phyloP scores from a whole-genome alignment of 2,113 vertebrate genomes.

The Cyrtonyx montezumae region DNA sequence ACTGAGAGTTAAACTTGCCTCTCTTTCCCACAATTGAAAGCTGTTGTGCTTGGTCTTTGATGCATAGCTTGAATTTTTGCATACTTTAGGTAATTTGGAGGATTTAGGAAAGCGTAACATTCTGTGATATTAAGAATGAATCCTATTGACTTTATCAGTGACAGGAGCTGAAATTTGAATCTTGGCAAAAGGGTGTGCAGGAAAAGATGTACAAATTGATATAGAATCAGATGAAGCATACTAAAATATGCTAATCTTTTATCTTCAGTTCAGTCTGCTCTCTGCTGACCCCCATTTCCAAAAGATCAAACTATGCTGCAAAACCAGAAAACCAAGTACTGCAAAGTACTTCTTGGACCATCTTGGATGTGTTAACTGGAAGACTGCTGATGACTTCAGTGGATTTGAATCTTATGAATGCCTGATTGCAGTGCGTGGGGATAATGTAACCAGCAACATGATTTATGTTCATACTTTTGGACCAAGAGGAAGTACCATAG shows the following conservation, averaged over 20 bases:
- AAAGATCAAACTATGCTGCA: conserved; percentile 34
- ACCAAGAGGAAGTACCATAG: background rate
- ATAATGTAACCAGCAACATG: conserved; percentile 21
- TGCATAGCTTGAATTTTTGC: conserved; percentile 67
- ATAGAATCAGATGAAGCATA: conserved; percentile 1
- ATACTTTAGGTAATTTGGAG: conserved; percentile 59
- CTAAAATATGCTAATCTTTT: conserved; percentile 19
- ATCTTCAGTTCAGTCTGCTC: background rate
- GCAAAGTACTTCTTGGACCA: conserved; percentile 21
- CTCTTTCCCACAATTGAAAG: conserved; percentile 53
- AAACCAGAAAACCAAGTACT: conserved; percentile 63
- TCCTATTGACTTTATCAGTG: background rate
- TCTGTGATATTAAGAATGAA: conserved; percentile 3
- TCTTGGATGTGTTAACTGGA: conserved; percentile 13
- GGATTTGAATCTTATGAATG: conserved; percentile 50
- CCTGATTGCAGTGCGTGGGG: background rate
- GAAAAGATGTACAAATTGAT: background rate
- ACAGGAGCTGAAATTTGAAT: background rate
- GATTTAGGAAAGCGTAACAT: conserved; percentile 48
- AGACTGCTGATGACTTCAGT: conserved; percentile 37
- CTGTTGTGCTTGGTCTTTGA: conserved; percentile 41
- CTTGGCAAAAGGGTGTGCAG: background rate
- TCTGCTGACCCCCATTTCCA: background rate
- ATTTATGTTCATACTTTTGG: conserved; percentile 41
- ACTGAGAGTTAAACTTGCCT: conserved; percentile 57